Base-by-base conservation (phyloP, 2,113 vertebrate species). In the Bubo scandiacus region DNA sequence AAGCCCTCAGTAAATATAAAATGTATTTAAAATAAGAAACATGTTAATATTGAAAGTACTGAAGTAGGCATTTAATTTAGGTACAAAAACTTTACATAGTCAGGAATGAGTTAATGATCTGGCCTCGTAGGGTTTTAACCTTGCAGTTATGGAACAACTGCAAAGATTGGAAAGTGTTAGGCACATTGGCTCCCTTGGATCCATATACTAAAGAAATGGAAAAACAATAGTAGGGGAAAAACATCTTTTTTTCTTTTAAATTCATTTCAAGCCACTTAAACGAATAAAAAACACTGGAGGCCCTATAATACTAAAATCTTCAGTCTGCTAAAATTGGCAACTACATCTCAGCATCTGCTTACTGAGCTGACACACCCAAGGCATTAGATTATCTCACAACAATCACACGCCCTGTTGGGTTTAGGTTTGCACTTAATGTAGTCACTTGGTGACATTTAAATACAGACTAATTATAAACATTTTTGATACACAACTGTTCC, bases 161-260 rank as follows among this genome's bases (percentile, higher is more conserved):
- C 91, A 89, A 73, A 85, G 81, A 72, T 61, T 94, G 96, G 96
- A 97, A 97, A 97, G 57, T 73, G 92, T 94, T 96, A 96, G 94
- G 84, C 91, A 91, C 23, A 6, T 85, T 94, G 81, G 42, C 89
- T 95, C 45, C 22, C 66, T 95, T 94, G 83, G 86, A 91, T 91
- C 70, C 90, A 72, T 94, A 91, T 81, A 85, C 77, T 82, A 92
- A 96, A 95, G 81, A 94, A 87, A 79, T 82, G 97, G 97, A 95
- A 97, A 97, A 95, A 92, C 81, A 95, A 89, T 94, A 95, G 57
- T 45, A 94, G 94, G 54, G 92, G 81, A 89, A 96, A 96, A 97
- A 66, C 11, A 61, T 34, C 11, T 89, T 67, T 90, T 63, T 92
- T 65, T 88, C 34, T 96, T 96, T 86, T 79, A 92, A 86, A 93